Base-by-base conservation (phyloP, 2,888 invertebrate species). In the Strigamia maritima region DNA sequence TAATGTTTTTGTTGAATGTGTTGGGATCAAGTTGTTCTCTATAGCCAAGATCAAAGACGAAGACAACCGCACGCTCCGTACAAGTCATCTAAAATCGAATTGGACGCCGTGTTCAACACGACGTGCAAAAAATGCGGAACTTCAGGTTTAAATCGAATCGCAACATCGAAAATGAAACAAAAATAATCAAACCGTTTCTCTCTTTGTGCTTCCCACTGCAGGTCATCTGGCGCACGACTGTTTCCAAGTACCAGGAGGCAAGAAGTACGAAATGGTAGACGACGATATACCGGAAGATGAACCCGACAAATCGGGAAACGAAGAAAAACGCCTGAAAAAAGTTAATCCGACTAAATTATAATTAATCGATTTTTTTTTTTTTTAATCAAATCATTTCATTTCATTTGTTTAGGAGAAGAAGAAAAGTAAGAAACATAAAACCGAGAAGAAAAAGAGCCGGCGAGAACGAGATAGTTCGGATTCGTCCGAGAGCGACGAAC, bases 81-180 rank as follows among this genome's bases (percentile, higher is more conserved):
- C 40, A 82, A 82, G 12, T 82, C 81, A 26, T 82, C 83, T 77
- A 83, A 83, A 76, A 85, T 86, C 76, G 83, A 84, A 76, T 82
- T 86, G 10, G 86, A 84, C 40, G 86, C 85, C 40, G 84, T 85
- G 2, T 82, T 84, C 22, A 84, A 86, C 81, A 86, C 86, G 16
- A 83, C 82, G 0, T 86, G 86, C 81, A 84, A 82, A 79, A 84
- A 85, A 80, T 86, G 86, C 83, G 85, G 85, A 16, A 84, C 84
- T 12, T 81, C 81, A 82, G 83, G 83, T 83, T 26, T 2, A 60
- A 19, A 19, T 44, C 6, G 24, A 60, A 54, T 54, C 60, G 22
- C 2, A 19, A 19, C 60, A 16, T n/a, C 54, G 16, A 54, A 40
- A 40, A 10, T 40, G 14, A 8, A 40, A 10, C 40, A 8, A 10